Conservation (phyloP, 2,797 vertebrate species). For the Alectoris magna region DNA sequence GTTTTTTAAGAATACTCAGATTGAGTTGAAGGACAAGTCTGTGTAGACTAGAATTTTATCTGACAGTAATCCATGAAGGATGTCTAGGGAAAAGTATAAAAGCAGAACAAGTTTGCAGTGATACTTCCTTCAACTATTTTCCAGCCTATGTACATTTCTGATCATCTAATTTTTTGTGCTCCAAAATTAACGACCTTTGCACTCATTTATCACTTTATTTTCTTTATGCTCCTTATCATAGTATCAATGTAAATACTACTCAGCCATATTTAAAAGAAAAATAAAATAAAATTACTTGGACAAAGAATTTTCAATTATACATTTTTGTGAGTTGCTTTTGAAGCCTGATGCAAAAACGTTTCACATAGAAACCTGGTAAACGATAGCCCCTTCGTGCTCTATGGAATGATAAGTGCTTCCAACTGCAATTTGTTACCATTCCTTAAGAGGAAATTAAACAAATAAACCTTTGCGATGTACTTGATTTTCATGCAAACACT, state of each 20-base stretch:
- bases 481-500: not conserved
- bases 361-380: not conserved
- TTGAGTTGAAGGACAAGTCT: not conserved
- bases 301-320: not conserved
- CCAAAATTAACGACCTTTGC: not conserved
- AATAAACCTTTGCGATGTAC: not conserved
- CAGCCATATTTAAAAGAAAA: not conserved
- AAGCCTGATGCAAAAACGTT: not conserved
- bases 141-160: not conserved
- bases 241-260: not conserved
- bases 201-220: not conserved
- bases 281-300: not conserved
- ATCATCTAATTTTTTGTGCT: not conserved
- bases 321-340: not conserved
- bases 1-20: not conserved
- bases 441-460: not conserved
- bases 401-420: not conserved
- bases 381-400: not conserved
- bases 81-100: not conserved
- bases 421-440: not conserved
- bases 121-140: conserved; percentile 2
- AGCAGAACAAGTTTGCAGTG: not conserved
- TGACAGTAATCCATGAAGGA: not conserved
- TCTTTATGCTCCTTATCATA: not conserved
- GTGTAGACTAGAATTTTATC: not conserved